phyloP scores from a whole-genome alignment of 2,888 invertebrate species.

The Stenchaetothrips biformis region DNA sequence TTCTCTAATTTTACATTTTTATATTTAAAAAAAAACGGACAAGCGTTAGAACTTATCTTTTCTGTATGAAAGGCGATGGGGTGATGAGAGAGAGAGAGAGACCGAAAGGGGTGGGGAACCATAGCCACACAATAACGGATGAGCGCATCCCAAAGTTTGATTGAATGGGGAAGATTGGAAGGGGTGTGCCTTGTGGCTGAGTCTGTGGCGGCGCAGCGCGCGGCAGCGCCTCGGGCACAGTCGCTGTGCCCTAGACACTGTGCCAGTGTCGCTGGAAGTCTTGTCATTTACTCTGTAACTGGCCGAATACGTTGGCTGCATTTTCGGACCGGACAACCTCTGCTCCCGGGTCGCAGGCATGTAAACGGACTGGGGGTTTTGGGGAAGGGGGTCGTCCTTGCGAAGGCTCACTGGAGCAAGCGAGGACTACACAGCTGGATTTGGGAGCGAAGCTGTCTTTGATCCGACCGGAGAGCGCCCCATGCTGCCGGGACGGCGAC shows the following conservation, averaged over 20 bases:
- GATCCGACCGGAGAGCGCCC: neutral
- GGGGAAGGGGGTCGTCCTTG: too few species aligned
- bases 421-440: conserved; percentile 10
- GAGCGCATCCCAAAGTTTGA: conserved; percentile 22
- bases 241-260: too few species aligned
- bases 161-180: conserved; percentile 15
- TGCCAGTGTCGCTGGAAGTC: too few species aligned
- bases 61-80: neutral
- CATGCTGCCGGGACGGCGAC: neutral
- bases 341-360: too few species aligned
- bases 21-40: too few species aligned
- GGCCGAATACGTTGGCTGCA: too few species aligned
- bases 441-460: neutral
- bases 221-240: too few species aligned
- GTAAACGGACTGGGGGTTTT: too few species aligned
- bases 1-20: neutral
- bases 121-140: conserved; percentile 21
- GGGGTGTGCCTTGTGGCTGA: neutral
- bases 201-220: too few species aligned
- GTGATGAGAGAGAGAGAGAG: neutral
- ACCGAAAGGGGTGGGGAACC: neutral
- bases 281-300: too few species aligned
- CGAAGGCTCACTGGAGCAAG: neutral
- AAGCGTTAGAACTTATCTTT: too few species aligned
- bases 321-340: too few species aligned